Conservation (phyloP, 2,888 invertebrate genomes). For the Morinoia aosen region DNA sequence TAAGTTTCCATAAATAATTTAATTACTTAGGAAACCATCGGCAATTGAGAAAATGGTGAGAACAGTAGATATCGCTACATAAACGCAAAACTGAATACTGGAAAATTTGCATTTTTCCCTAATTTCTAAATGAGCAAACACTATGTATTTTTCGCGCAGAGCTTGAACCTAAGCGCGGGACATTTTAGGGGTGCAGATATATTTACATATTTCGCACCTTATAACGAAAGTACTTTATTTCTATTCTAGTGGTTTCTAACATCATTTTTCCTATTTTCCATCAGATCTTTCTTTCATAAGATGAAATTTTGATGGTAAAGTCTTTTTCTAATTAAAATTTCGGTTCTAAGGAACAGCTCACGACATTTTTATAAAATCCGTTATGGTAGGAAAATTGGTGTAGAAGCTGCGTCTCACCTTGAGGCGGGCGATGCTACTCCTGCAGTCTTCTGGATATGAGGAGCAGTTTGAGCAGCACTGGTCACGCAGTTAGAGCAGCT, state of each 20-base stretch:
- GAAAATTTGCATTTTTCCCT: neutral
- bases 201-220: neutral
- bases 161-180: neutral
- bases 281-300: neutral
- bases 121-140: neutral
- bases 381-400: neutral
- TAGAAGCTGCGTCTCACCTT: neutral
- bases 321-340: neutral
- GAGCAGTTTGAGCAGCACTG: neutral
- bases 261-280: neutral
- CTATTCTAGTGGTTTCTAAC: neutral
- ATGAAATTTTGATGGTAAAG: neutral
- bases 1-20: too few relatives aligned
- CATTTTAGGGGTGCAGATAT: neutral
- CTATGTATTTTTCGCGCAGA: too few relatives aligned
- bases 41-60: too few relatives aligned
- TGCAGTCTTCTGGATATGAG: neutral
- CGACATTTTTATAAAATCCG: neutral
- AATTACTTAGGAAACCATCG: too few relatives aligned
- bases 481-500: neutral
- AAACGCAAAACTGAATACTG: neutral
- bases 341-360: neutral
- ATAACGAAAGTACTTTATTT: neutral
- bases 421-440: conserved; percentile 12
- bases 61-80: neutral